Conservation (phyloP, 2,797 vertebrate species). For the Eremophila alpestris region DNA sequence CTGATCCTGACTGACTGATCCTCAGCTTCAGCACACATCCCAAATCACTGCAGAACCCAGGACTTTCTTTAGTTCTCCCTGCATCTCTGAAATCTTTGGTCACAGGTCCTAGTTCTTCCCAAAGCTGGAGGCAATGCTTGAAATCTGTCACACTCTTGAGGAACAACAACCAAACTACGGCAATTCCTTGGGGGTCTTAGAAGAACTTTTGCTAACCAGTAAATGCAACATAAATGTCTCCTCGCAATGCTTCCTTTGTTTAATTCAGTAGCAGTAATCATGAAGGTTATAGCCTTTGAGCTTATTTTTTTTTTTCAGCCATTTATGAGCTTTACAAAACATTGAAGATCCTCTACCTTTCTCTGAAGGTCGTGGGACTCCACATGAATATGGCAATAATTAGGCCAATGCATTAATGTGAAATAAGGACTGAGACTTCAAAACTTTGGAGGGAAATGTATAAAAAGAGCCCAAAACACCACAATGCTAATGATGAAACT, state of each 20-base stretch:
- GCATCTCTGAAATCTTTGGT: neutral
- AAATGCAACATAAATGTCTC: neutral
- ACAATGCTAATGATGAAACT: neutral
- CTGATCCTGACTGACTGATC: neutral
- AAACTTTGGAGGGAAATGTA: neutral
- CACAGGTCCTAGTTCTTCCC: neutral
- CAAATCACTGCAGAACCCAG: neutral
- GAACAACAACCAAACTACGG: neutral
- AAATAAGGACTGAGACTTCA: neutral
- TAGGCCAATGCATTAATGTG: neutral
- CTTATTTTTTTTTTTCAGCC: neutral
- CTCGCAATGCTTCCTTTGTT: neutral
- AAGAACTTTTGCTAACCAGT: neutral
- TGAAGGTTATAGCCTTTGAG: neutral
- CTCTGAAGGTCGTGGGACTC: neutral
- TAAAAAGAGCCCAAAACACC: neutral
- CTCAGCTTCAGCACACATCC: neutral
- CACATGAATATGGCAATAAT: neutral
- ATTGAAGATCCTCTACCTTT: neutral
- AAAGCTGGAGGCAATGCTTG: neutral
- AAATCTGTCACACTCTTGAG: neutral
- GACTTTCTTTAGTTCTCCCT: neutral
- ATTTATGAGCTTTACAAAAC: neutral
- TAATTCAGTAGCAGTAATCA: neutral
- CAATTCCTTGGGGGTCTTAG: neutral